phyloP scores from a whole-genome alignment of 2,113 vertebrate genomes.

The Corythoichthys intestinalis region DNA sequence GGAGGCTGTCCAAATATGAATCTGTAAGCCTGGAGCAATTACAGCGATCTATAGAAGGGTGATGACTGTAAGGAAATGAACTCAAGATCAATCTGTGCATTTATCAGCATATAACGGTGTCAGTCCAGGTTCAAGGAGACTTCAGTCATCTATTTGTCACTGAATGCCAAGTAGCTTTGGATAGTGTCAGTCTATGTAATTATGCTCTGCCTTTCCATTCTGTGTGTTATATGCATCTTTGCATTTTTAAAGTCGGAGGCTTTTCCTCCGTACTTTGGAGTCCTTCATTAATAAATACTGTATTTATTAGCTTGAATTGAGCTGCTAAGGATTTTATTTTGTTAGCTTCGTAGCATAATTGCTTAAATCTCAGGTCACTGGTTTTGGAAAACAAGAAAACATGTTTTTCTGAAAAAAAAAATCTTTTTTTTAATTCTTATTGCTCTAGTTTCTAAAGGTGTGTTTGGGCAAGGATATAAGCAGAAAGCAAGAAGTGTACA shows the following conservation, averaged over 20 bases:
- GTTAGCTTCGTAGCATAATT: too few species aligned
- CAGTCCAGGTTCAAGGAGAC: constrained; percentile 58
- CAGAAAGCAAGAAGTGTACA: too few species aligned
- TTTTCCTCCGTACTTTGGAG: neutral
- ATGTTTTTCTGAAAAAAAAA: too few species aligned
- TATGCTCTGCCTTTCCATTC: constrained; percentile 7
- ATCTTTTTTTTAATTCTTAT: too few species aligned
- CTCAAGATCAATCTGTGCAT: constrained; percentile 51
- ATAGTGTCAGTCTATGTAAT: constrained; percentile 15
- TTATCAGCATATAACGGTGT: constrained; percentile 56
- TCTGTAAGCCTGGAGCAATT: constrained; percentile 55
- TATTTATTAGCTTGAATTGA: too few species aligned
- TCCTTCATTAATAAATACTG: neutral
- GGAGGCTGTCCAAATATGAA: constrained; percentile 65
- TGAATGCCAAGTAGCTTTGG: constrained; percentile 29
- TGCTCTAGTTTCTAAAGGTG: too few species aligned
- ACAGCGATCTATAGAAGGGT: constrained; percentile 44
- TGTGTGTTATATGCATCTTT: constrained; percentile 5
- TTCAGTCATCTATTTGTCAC: constrained; percentile 39
- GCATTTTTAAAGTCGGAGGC: neutral
- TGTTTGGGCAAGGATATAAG: too few species aligned
- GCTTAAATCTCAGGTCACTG: too few species aligned
- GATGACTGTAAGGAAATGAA: constrained; percentile 47
- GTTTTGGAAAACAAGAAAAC: too few species aligned
- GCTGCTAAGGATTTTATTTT: too few species aligned